These are phyloP conservation scores for Sebastes cheni DNA, from an alignment of 2,797 vertebrate species.

Conservation along the genomic window DNA sequence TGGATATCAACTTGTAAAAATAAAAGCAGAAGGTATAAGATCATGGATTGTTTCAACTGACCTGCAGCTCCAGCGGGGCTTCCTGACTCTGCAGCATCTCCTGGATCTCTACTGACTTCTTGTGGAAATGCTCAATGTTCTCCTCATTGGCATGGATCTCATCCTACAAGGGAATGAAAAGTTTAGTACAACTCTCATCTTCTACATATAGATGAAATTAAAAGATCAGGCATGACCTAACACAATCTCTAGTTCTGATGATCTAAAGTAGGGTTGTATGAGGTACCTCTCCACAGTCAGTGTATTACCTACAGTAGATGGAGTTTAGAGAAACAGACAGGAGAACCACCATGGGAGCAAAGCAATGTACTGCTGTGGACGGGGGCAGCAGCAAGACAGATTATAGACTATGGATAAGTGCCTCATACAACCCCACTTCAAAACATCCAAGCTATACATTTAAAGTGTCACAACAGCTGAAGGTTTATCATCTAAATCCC, in stretches of 20 bases:
- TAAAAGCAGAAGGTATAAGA: not conserved
- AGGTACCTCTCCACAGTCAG: no score
- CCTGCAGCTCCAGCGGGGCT: slow-evolving; percentile 92
- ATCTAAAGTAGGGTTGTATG: not conserved
- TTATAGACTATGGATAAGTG: no score
- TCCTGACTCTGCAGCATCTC: slow-evolving; percentile 89
- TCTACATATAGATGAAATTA: not conserved
- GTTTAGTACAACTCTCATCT: not conserved
- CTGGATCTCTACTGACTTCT: slow-evolving; percentile 88
- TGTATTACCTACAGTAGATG: no score
- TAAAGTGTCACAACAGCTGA: not conserved
- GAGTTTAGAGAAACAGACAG: no score
- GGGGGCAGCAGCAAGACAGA: no score
- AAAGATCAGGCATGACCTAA: not conserved
- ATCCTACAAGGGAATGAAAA: slow-evolving; percentile 72
- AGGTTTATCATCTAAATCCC: not conserved
- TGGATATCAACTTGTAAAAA: rapidly evolving
- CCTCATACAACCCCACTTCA: no score
- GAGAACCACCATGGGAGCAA: no score
- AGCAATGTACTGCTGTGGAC: no score
- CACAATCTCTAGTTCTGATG: not conserved
- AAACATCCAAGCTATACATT: not conserved
- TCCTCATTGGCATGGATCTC: slow-evolving; percentile 87
- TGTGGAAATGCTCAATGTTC: slow-evolving; percentile 86
- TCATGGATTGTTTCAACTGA: slow-evolving; percentile 41